A percentile compares a stretch with the other conserved stretches of the same genome.
These are phyloP conservation scores for Oligia fasciuncula DNA, from an alignment of 2,888 invertebrate species.

Conservation along the genomic window DNA sequence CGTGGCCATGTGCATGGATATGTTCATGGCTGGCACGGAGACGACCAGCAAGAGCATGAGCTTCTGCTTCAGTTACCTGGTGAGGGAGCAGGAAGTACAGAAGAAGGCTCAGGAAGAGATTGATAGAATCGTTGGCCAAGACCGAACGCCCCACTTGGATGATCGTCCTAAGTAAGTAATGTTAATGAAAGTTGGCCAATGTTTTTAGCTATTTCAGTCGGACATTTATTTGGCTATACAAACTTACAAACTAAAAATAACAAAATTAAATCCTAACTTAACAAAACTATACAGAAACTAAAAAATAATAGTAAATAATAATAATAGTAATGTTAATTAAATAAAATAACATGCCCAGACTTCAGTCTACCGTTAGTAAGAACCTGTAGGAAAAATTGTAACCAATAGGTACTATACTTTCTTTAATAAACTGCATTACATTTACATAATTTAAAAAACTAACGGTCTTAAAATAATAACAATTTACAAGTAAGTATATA, in stretches of 20 bases:
- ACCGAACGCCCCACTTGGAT: constrained; percentile 92
- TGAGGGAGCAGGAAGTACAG: constrained; percentile 93
- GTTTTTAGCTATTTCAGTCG: too few relatives aligned
- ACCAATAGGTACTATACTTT: background rate
- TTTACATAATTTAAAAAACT: too few relatives aligned
- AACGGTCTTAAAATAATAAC: too few relatives aligned
- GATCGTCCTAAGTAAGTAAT: constrained; percentile 92
- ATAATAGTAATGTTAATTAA: constrained; percentile 67
- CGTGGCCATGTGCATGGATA: constrained; percentile 94
- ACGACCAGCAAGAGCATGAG: constrained; percentile 95
- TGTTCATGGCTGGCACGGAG: constrained; percentile 97
- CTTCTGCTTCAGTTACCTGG: constrained; percentile 93
- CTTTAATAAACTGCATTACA: too few relatives aligned
- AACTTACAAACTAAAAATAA: too few relatives aligned
- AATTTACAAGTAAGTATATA: too few relatives aligned
- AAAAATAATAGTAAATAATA: too few relatives aligned
- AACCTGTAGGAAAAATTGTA: background rate
- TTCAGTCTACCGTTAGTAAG: background rate
- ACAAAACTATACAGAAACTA: too few relatives aligned
- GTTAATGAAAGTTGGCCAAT: background rate
- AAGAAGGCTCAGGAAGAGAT: constrained; percentile 94
- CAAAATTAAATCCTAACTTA: too few relatives aligned
- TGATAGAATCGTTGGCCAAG: constrained; percentile 92
- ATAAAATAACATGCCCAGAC: background rate
- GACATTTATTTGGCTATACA: too few relatives aligned